Percentiles rank a stretch among this genome's conserved stretches.
These are phyloP conservation scores for Tolmerus cingulatus DNA, from an alignment of 2,888 invertebrate genomes.

Conservation along the genomic window DNA sequence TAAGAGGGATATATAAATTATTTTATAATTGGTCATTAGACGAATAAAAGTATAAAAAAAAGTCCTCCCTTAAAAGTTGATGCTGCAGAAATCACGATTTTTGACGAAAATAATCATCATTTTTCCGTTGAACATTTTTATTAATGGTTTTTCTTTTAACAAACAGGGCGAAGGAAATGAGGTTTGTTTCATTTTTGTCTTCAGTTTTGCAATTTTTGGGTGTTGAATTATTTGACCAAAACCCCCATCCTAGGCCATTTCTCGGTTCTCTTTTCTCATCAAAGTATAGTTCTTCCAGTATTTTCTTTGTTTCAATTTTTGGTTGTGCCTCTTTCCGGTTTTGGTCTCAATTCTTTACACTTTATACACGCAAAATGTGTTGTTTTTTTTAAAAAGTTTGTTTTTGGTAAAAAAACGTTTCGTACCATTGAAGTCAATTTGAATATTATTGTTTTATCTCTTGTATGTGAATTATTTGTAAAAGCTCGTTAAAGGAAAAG, in stretches of 20 bases:
- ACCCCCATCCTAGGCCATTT: background rate
- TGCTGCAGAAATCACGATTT: background rate
- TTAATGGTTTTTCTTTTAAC: slow-evolving; percentile 43
- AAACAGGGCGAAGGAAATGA: slow-evolving; percentile 66
- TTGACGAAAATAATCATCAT: background rate
- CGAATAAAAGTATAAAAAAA: background rate
- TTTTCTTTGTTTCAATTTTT: background rate
- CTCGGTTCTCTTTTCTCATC: background rate
- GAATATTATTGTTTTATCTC: background rate
- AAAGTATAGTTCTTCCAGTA: background rate
- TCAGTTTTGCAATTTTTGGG: slow-evolving; percentile 47
- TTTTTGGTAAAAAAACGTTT: background rate
- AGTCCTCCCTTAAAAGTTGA: background rate
- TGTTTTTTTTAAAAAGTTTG: background rate
- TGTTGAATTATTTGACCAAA: slow-evolving; percentile 1
- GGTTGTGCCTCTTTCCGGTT: background rate
- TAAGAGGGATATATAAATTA: background rate
- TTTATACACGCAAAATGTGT: background rate
- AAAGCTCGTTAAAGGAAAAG: background rate
- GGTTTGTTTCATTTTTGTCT: slow-evolving; percentile 66
- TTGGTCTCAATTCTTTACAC: background rate
- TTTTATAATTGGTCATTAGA: background rate
- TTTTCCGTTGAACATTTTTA: background rate
- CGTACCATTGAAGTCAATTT: background rate
- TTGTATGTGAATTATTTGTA: background rate